Percentiles rank a stretch among this genome's conserved stretches.
Evolutionary conservation across 2,113 vertebrate genomes (phyloP).

Genomic region (Peromyscus californicus): DNA sequence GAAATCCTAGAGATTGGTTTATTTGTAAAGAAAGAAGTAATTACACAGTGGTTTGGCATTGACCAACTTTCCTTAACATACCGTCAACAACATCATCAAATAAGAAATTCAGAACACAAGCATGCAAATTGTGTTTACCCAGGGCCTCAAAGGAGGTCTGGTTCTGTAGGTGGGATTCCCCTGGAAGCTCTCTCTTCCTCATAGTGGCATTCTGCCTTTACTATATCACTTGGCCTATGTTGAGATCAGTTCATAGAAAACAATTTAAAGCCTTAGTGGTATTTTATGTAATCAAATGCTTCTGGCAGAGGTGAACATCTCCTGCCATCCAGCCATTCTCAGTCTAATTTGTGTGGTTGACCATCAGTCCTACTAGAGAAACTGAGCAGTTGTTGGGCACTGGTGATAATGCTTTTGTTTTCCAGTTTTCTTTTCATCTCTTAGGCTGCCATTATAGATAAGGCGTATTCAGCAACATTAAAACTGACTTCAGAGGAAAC

Average conservation of each 20-base stretch:
- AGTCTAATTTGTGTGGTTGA: conserved; percentile 86
- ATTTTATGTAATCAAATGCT: conserved; percentile 81
- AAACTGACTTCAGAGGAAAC: conserved; percentile 90
- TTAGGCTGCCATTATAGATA: conserved; percentile 89
- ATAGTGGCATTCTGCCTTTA: conserved; percentile 45
- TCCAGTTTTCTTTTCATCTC: conserved; percentile 88
- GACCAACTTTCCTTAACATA: neutral
- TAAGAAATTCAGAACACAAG: neutral
- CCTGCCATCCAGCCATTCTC: conserved; percentile 84
- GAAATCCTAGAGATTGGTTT: neutral
- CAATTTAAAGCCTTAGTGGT: conserved; percentile 49
- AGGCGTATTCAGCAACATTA: conserved; percentile 86
- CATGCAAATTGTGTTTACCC: neutral
- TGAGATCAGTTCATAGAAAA: conserved; percentile 61
- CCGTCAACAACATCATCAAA: neutral
- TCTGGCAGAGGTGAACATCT: conserved; percentile 84
- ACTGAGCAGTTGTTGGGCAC: conserved; percentile 87
- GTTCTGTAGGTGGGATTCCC: neutral
- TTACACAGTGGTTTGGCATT: neutral
- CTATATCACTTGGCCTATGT: conserved; percentile 54
- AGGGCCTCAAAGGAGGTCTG: neutral
- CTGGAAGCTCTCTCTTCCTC: neutral
- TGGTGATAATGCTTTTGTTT: conserved; percentile 86
- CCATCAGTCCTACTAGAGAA: conserved; percentile 85
- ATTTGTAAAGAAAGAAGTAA: neutral